Percentiles rank a stretch among this genome's conserved stretches.
Evolutionary conservation across 2,888 invertebrate genomes (phyloP).

Genomic region (Altica lythri): DNA sequence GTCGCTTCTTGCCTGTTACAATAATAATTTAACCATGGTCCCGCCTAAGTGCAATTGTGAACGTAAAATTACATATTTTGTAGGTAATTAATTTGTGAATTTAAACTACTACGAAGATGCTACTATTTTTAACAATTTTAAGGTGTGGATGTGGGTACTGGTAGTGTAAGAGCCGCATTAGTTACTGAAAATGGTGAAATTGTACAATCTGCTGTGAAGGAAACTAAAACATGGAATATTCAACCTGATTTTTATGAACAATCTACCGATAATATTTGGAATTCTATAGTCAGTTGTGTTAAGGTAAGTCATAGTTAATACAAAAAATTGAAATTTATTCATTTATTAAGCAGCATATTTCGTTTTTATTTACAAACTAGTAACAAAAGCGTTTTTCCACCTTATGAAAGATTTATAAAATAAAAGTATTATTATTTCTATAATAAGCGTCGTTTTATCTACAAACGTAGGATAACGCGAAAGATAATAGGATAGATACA

Average conservation of each 20-base stretch:
- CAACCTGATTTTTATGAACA: constrained; percentile 83
- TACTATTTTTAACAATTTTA: not conserved
- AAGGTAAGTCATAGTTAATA: constrained; percentile 64
- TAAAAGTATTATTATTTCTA: too few relatives aligned
- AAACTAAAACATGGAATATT: constrained; percentile 74
- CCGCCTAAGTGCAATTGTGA: too few relatives aligned
- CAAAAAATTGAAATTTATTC: too few relatives aligned
- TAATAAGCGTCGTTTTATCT: too few relatives aligned
- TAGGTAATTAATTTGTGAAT: constrained; percentile 12
- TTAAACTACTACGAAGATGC: not conserved
- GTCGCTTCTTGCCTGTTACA: not conserved
- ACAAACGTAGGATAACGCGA: too few relatives aligned
- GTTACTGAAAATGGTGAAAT: constrained; percentile 73
- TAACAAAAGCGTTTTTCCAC: too few relatives aligned
- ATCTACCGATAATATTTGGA: constrained; percentile 89
- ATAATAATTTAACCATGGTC: too few relatives aligned
- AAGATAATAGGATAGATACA: too few relatives aligned
- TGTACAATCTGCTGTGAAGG: constrained; percentile 64
- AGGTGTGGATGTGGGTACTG: constrained; percentile 93
- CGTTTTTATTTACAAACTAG: too few relatives aligned
- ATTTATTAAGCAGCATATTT: too few relatives aligned
- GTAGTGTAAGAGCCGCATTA: constrained; percentile 85
- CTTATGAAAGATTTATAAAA: too few relatives aligned
- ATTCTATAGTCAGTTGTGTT: constrained; percentile 71
- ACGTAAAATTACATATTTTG: constrained; percentile 14